A percentile compares a stretch with the other conserved stretches of the same genome.
phyloP scores from a whole-genome alignment of 2,888 invertebrate species.

The Drosophila vallismaia region DNA sequence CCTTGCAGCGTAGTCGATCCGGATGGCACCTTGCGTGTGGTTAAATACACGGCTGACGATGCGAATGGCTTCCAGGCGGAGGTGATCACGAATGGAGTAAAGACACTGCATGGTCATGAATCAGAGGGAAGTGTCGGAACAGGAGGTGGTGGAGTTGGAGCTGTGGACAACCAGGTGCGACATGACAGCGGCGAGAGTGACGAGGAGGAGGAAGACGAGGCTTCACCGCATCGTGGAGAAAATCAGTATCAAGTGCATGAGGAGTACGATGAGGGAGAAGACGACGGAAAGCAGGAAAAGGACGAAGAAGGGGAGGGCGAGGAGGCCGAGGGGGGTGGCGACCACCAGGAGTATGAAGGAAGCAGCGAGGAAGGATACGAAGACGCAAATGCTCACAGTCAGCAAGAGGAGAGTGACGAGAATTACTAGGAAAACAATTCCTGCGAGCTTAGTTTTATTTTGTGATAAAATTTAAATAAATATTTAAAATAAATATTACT shows the following conservation, averaged over 20 bases:
- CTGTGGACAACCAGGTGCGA: slow-evolving; percentile 57
- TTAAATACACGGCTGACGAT: slow-evolving; percentile 90
- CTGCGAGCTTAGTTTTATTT: slow-evolving; percentile 1
- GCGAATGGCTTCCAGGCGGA: slow-evolving; percentile 89
- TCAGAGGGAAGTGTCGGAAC: slow-evolving; percentile 24
- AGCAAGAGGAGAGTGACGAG: slow-evolving; percentile 54
- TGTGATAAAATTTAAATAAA: slow-evolving; percentile 32
- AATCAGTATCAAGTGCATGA: slow-evolving; percentile 58
- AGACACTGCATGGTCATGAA: slow-evolving; percentile 77
- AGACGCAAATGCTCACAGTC: slow-evolving; percentile 60
- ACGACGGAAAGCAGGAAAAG: slow-evolving; percentile 20
- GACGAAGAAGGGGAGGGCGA: slow-evolving; percentile 15
- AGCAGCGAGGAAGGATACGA: slow-evolving; percentile 72
- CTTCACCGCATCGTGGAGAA: slow-evolving; percentile 15
- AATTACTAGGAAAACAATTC: slow-evolving; percentile 50
- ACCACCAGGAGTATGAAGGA: slow-evolving; percentile 62
- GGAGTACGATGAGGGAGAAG: slow-evolving; percentile 46
- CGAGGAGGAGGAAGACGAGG: background rate
- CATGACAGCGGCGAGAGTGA: slow-evolving; percentile 44
- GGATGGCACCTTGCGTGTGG: slow-evolving; percentile 89
- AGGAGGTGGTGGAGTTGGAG: slow-evolving; percentile 26
- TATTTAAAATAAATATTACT: no score
- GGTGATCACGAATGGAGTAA: slow-evolving; percentile 82
- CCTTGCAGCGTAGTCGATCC: slow-evolving; percentile 87
- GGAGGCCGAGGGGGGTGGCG: slow-evolving; percentile 53